These are phyloP conservation scores for Aepyceros melampus DNA, from an alignment of 2,113 vertebrate species.

Conservation along the genomic window DNA sequence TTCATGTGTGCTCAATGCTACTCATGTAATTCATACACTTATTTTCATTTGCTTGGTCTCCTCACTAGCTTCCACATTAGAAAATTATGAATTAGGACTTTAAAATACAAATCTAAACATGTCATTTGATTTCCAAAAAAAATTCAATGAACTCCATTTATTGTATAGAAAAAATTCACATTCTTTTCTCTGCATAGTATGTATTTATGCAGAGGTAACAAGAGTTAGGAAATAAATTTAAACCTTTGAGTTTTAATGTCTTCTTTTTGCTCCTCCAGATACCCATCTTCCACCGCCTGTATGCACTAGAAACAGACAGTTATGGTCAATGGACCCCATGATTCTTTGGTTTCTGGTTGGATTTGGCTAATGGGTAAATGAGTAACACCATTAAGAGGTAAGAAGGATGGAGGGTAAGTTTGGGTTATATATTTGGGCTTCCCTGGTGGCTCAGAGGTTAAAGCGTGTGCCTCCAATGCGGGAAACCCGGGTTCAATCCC, in stretches of 20 bases:
- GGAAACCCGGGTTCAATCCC: too few relatives aligned
- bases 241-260: neutral
- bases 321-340: neutral
- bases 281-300: neutral
- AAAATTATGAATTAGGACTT: neutral
- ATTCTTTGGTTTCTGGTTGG: neutral
- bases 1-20: neutral
- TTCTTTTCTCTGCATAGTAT: neutral
- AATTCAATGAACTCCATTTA: neutral
- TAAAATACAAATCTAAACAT: neutral
- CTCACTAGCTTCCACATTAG: neutral
- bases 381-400: neutral
- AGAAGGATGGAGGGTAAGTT: neutral
- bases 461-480: too few relatives aligned
- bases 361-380: neutral
- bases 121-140: neutral
- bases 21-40: neutral
- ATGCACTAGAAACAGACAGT: neutral
- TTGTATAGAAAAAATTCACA: neutral
- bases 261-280: neutral
- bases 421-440: too few relatives aligned
- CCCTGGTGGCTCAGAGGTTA: too few relatives aligned
- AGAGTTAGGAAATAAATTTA: neutral
- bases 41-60: neutral
- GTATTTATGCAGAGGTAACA: neutral